Base-by-base conservation (phyloP, 2,797 vertebrate species). In the Cuniculus paca region DNA sequence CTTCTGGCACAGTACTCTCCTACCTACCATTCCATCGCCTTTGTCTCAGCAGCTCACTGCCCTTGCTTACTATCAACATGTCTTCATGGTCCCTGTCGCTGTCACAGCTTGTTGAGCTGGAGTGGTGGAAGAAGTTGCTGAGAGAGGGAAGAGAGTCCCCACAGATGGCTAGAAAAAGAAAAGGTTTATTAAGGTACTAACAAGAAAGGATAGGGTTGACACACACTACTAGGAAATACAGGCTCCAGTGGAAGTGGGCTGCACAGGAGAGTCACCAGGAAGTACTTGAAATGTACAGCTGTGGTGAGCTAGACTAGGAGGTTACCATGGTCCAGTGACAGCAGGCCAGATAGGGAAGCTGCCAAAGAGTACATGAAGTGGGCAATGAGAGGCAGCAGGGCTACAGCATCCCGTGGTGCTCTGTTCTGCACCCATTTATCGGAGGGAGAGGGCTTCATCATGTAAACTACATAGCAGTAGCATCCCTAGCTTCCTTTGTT, bases 1-100 rank as follows among this genome's bases (percentile, higher is more conserved):
- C 28, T 36, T 48, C 65, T 10, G 6, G 8, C 20, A 42, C 1
- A 48, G 13, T 6, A 0, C 26, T 58, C 80, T n/a, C 4, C 50
- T 11, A 20, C 12, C 0, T 8, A 22, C 28, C 0, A 12, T 11
- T 4, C 22, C 22, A n/a, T 50, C 13, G 7, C 48, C 3, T 70
- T 54, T 85, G 6, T 24, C 26, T 19, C 42, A 83, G 48, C 22
- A 81, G 7, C 9, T 56, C 17, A 2, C 0, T 2, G 0, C 0
- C 26, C 3, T 74, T 52, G 31, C 0, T 83, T 60, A 9, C 10
- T 19, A 8, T 20, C 3, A n/a, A 10, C 6, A 14, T 4, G 8
- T 36, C n/a, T 54, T 63, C 4, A 22, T 70, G 65, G 19, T 22
- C 65, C n/a, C 65, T 20, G 65, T 70, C 1, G 3, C 20, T 72